Evolutionary conservation across 2,888 invertebrate species (phyloP).

Genomic region (Girardia tigrina): DNA sequence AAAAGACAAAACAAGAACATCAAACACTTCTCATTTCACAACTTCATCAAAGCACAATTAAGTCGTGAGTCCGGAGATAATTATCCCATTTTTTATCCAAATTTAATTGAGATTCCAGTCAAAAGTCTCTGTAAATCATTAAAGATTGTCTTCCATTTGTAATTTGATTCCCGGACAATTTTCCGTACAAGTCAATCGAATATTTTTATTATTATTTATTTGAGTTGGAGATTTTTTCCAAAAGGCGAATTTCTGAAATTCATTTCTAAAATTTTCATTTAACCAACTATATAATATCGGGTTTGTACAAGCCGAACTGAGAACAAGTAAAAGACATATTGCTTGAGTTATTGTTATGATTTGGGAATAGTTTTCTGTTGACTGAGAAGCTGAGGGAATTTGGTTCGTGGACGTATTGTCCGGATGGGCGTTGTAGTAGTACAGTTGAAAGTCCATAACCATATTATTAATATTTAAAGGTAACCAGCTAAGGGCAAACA

Average conservation of each 20-base stretch:
- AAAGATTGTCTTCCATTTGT: neutral
- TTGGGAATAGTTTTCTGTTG: slow-evolving; percentile 21
- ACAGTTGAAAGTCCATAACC: slow-evolving; percentile 57
- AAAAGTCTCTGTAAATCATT: neutral
- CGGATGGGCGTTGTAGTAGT: neutral
- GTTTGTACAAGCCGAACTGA: slow-evolving; percentile 79
- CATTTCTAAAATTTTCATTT: slow-evolving; percentile 79
- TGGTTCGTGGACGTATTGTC: neutral
- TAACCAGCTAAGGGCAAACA: slow-evolving; percentile 77
- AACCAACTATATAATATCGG: slow-evolving; percentile 80
- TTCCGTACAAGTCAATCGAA: neutral
- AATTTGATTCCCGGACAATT: neutral
- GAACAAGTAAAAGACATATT: slow-evolving; percentile 60
- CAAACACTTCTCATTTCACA: too few relatives aligned
- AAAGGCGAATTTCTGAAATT: slow-evolving; percentile 54
- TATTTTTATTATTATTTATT: neutral
- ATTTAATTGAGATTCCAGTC: neutral
- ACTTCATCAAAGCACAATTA: too few relatives aligned
- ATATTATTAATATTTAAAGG: slow-evolving; percentile 75
- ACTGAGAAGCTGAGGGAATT: neutral
- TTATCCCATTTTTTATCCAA: too few relatives aligned
- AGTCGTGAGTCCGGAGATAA: too few relatives aligned
- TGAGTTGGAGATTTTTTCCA: neutral
- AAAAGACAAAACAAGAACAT: too few relatives aligned
- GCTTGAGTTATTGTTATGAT: slow-evolving; percentile 44